Evolutionary conservation across 2,888 invertebrate genomes (phyloP).

Genomic region (Xestoiulus laeticollis): DNA sequence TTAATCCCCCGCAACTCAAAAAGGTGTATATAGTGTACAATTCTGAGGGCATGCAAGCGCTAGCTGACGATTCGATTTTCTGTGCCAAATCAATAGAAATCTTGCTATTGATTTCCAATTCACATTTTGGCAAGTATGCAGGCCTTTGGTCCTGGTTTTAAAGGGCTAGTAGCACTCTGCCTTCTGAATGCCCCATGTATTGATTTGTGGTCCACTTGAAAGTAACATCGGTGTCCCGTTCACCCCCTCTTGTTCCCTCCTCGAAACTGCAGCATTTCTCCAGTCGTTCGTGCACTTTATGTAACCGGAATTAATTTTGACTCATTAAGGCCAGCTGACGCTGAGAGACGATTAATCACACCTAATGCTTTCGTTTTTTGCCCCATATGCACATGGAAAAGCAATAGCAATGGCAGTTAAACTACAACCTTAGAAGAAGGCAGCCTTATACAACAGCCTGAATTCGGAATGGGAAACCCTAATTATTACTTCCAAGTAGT

Average conservation of each 20-base stretch:
- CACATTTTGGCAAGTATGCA: neutral
- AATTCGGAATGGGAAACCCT: no score
- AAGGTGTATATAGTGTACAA: neutral
- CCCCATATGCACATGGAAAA: neutral
- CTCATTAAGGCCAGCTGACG: slow-evolving; percentile 47
- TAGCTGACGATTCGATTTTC: neutral
- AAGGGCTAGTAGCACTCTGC: neutral
- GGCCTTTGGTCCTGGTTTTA: neutral
- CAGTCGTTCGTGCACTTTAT: slow-evolving; percentile 42
- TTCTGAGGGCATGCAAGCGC: neutral
- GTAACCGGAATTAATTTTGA: slow-evolving; percentile 46
- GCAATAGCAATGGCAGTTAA: neutral
- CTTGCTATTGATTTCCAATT: neutral
- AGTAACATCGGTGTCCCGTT: neutral
- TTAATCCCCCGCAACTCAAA: neutral
- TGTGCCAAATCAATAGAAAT: neutral
- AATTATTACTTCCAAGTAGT: no score
- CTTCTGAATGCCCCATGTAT: neutral
- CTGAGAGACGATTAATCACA: slow-evolving; percentile 50
- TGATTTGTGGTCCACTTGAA: neutral
- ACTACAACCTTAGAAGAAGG: neutral
- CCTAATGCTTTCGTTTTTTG: slow-evolving; percentile 31
- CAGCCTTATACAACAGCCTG: no score
- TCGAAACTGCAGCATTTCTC: neutral
- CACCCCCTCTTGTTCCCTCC: slow-evolving; percentile 13